These are phyloP conservation scores for Pandemis cinnamomeana DNA, from an alignment of 2,888 invertebrate species.

Conservation along the genomic window DNA sequence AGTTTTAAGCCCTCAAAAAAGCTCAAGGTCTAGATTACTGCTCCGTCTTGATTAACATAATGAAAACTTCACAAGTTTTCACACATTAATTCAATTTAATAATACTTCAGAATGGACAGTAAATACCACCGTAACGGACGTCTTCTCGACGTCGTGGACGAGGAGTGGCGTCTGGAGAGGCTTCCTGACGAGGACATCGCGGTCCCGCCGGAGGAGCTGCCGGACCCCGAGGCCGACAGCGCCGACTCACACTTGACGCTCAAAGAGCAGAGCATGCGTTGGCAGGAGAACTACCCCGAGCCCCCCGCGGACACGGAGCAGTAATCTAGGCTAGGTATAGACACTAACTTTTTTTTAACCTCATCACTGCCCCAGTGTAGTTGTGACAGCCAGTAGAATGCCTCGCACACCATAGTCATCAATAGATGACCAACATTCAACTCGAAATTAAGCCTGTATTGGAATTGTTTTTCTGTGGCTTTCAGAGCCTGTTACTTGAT, in stretches of 20 bases:
- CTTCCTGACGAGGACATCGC: constrained; percentile 92
- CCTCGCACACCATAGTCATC: too few relatives aligned
- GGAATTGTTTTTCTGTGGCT: too few relatives aligned
- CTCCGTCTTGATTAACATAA: constrained; percentile 41
- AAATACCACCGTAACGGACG: constrained; percentile 90
- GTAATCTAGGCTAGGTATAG: constrained; percentile 75
- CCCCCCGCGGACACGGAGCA: constrained; percentile 59
- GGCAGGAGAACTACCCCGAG: constrained; percentile 86
- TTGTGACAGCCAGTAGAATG: too few relatives aligned
- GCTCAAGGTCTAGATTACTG: constrained; percentile 68
- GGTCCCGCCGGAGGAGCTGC: constrained; percentile 94
- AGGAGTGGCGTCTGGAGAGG: constrained; percentile 93
- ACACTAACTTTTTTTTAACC: neutral
- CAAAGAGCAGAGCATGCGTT: constrained; percentile 91
- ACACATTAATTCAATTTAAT: neutral
- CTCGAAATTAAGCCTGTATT: too few relatives aligned
- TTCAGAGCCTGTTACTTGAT: too few relatives aligned
- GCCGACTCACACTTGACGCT: constrained; percentile 95
- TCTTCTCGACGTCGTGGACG: constrained; percentile 92
- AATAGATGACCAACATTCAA: too few relatives aligned
- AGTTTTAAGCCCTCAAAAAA: constrained; percentile 64
- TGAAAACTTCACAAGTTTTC: neutral
- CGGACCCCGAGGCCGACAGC: constrained; percentile 96
- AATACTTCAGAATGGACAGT: constrained; percentile 87
- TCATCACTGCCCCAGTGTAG: too few relatives aligned